Conservation (phyloP, 2,797 vertebrate genomes). For the Scleropages formosus region DNA sequence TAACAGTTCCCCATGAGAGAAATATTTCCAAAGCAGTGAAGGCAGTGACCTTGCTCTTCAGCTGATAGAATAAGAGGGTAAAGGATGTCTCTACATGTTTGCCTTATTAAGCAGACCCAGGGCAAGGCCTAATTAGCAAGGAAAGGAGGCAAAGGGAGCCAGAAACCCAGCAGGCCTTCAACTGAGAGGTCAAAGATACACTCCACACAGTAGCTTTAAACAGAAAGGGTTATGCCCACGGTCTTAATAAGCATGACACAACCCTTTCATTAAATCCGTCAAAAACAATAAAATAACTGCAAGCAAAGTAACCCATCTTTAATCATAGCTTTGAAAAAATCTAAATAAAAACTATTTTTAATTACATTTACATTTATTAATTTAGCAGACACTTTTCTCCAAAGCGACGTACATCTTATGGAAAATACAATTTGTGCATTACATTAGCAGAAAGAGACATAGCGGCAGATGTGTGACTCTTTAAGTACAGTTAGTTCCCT, state of each 20-base stretch:
- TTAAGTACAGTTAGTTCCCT: too few relatives aligned
- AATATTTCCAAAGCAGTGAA: conserved; percentile 65
- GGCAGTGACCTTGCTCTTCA: conserved; percentile 66
- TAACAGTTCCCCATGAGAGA: conserved; percentile 64
- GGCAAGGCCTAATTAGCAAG: conserved; percentile 80
- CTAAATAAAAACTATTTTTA: too few relatives aligned
- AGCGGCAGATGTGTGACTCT: too few relatives aligned
- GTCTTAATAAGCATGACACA: not conserved
- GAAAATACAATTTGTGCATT: too few relatives aligned
- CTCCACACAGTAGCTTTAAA: not conserved
- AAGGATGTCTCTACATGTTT: conserved; percentile 58
- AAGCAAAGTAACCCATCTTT: not conserved
- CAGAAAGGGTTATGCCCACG: not conserved
- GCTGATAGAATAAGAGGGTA: not conserved
- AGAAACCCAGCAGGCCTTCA: conserved; percentile 50
- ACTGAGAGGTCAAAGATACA: not conserved
- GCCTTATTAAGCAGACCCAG: conserved; percentile 76
- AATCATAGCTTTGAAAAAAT: too few relatives aligned
- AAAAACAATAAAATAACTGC: not conserved
- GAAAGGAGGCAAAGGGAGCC: conserved; percentile 79
- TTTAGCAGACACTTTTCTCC: too few relatives aligned
- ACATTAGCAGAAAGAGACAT: too few relatives aligned
- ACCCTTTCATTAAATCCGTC: not conserved
- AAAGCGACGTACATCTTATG: too few relatives aligned
- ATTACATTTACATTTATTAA: too few relatives aligned